A percentile compares a stretch with the other conserved stretches of the same genome.
These are phyloP conservation scores for Phocides pigmalion DNA, from an alignment of 1,140 invertebrate species.

Conservation along the genomic window DNA sequence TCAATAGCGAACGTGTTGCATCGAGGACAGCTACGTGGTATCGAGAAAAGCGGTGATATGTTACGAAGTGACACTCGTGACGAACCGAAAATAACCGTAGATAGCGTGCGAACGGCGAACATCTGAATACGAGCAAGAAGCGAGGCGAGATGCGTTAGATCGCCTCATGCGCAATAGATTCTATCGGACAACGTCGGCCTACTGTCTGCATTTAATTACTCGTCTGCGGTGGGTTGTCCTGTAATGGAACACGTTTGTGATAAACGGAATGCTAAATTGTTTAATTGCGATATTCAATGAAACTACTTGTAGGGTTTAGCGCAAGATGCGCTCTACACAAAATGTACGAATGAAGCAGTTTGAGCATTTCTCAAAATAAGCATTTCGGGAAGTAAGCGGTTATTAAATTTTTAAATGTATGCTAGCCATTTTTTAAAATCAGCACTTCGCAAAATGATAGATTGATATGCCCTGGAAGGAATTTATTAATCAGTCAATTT, in stretches of 20 bases:
- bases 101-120: constrained; percentile 55
- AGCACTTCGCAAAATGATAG: too few species aligned
- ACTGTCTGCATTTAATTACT: constrained; percentile 38
- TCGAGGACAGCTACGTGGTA: constrained; percentile 19
- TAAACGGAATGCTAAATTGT: constrained; percentile 8
- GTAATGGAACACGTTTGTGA: constrained; percentile 23
- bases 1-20: constrained; percentile 18
- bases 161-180: constrained; percentile 56
- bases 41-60: constrained; percentile 16
- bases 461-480: too few species aligned
- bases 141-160: constrained; percentile 41
- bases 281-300: not conserved
- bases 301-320: too few species aligned
- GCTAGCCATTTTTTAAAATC: too few species aligned
- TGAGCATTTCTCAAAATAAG: too few species aligned
- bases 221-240: constrained; percentile 12
- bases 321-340: too few species aligned
- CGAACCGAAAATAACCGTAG: constrained; percentile 38
- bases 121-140: constrained; percentile 31
- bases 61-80: constrained; percentile 22
- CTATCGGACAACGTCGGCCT: constrained; percentile 44
- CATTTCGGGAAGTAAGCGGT: too few species aligned
- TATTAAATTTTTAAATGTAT: too few species aligned
- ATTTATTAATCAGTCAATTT: too few species aligned
- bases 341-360: too few species aligned